Percentiles rank a stretch among this genome's conserved stretches.
phyloP scores from a whole-genome alignment of 2,888 invertebrate species.

The Cosmia trapezina region DNA sequence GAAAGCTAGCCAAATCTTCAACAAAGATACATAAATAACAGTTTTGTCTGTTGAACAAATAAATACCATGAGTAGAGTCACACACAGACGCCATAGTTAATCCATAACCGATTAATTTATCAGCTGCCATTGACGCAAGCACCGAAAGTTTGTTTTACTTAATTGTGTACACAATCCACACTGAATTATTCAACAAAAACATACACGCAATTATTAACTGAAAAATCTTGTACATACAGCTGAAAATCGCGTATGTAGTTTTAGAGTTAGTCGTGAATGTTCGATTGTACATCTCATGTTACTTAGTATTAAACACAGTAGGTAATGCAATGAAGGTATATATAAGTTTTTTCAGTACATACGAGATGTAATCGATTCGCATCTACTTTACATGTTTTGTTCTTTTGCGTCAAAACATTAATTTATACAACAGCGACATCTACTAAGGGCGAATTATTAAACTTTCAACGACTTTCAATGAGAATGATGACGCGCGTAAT shows the following conservation, averaged over 20 bases:
- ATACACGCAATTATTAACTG: slow-evolving; percentile 12
- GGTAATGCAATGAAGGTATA: slow-evolving; percentile 15
- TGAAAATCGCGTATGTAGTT: slow-evolving; percentile 22
- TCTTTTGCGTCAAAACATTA: slow-evolving; percentile 56
- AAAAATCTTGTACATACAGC: neutral
- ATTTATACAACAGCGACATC: slow-evolving; percentile 36
- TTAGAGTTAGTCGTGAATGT: slow-evolving; percentile 3
- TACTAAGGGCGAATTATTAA: slow-evolving; percentile 26
- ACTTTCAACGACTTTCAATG: slow-evolving; percentile 29
- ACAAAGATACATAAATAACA: neutral
- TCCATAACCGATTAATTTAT: slow-evolving; percentile 28
- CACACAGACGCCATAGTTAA: slow-evolving; percentile 4
- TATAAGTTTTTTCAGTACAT: slow-evolving; percentile 16
- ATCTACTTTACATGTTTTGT: slow-evolving; percentile 27
- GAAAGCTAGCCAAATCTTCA: neutral
- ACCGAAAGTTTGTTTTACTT: slow-evolving; percentile 16
- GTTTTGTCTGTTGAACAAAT: neutral
- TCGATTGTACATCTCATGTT: neutral
- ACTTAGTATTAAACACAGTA: slow-evolving; percentile 39
- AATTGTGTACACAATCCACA: slow-evolving; percentile 13
- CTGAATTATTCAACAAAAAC: neutral
- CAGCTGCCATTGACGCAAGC: slow-evolving; percentile 40
- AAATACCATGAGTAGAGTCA: neutral
- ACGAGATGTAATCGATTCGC: slow-evolving; percentile 14
- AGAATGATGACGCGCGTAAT: slow-evolving; percentile 35